Conservation (phyloP, 2,888 invertebrate species). For the Nomada hirtipes region DNA sequence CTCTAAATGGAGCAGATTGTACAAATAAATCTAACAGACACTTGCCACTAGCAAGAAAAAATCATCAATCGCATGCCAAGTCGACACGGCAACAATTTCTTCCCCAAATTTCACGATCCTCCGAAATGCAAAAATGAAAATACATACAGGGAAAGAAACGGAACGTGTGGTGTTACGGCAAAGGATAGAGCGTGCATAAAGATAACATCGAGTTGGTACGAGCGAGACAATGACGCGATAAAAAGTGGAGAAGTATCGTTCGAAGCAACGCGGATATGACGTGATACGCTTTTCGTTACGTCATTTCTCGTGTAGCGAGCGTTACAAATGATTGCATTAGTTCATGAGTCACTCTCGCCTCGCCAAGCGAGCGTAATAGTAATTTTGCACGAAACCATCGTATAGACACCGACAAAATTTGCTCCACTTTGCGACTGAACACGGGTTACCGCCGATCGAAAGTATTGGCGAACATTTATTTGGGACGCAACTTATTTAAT, state of each 20-base stretch:
- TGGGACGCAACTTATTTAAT: background rate
- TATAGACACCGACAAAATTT: background rate
- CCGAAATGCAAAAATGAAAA: too few relatives aligned
- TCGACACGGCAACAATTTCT: too few relatives aligned
- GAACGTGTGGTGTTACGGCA: background rate
- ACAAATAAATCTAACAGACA: too few relatives aligned
- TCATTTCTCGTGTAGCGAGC: conserved; percentile 47
- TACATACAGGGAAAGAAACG: background rate
- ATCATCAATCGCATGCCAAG: too few relatives aligned
- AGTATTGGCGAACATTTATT: background rate
- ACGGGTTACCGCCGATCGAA: background rate
- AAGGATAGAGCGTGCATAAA: background rate
- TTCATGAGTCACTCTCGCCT: conserved; percentile 52
- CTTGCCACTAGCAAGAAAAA: too few relatives aligned
- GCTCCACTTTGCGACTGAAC: background rate
- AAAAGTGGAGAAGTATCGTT: conserved; percentile 34
- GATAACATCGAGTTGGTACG: conserved; percentile 7
- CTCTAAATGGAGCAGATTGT: background rate
- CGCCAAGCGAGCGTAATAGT: conserved; percentile 47
- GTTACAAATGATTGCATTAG: conserved; percentile 59
- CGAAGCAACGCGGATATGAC: conserved; percentile 54
- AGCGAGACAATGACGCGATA: conserved; percentile 20
- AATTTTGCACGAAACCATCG: conserved; percentile 40
- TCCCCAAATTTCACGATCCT: too few relatives aligned
- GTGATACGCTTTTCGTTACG: conserved; percentile 49